A percentile compares a stretch with the other conserved stretches of the same genome.
phyloP scores from a whole-genome alignment of 2,113 vertebrate species.

The Pomatostomus ruficeps region DNA sequence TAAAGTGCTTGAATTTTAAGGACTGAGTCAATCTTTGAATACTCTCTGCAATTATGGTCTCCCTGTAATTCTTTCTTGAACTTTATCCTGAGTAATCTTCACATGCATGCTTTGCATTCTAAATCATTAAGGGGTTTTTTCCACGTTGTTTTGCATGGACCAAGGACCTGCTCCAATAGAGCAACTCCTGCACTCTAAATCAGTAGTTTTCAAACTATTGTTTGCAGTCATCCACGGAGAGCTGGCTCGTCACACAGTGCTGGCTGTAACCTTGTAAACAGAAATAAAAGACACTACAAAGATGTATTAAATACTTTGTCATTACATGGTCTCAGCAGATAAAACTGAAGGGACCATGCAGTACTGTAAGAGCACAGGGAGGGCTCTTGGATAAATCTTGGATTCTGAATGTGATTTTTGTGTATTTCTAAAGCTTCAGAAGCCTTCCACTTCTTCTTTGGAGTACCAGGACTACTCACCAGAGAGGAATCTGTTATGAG shows the following conservation, averaged over 20 bases:
- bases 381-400: background rate
- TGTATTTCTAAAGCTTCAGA: background rate
- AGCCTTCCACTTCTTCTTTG: background rate
- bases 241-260: slow-evolving; percentile 1
- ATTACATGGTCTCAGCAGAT: background rate
- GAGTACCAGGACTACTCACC: background rate
- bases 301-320: slow-evolving; percentile 22
- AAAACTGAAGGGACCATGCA: background rate
- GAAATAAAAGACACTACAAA: slow-evolving; percentile 31
- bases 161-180: slow-evolving; percentile 12
- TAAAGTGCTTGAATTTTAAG: background rate
- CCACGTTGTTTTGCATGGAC: slow-evolving; percentile 14
- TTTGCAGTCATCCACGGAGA: slow-evolving; percentile 14
- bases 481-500: background rate
- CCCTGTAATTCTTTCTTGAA: slow-evolving; percentile 1
- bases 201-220: slow-evolving; percentile 19
- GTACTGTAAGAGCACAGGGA: background rate
- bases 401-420: background rate
- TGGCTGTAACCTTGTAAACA: slow-evolving; percentile 29
- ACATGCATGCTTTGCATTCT: background rate
- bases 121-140: background rate
- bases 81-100: slow-evolving; percentile 4
- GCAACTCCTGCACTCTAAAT: background rate
- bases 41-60: background rate
- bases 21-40: background rate